Base-by-base conservation (phyloP, 92 coral and sea anemone species). In the Bergia sp. region DNA sequence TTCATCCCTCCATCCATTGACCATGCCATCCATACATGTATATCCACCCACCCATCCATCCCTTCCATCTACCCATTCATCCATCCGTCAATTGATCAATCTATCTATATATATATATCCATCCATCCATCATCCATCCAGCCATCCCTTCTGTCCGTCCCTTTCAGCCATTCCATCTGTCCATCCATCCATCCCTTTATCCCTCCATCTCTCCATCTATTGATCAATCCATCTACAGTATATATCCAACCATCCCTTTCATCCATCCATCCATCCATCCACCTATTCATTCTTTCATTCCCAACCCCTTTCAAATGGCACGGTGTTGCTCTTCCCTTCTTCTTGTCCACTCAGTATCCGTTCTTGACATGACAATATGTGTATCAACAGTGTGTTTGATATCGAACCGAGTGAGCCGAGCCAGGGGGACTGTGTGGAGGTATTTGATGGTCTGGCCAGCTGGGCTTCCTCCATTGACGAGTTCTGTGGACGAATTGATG, bases 391-490 rank as follows among this genome's bases (percentile, higher is more conserved):
- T 36, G 82, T 20, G 5, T 86, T 91, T 45, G 83, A 91, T 23
- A 39, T 84, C 7, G 89, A 86, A 10, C 82, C 75, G 53, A 90
- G 91, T 50, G 84, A 77, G 11, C 89, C 94, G 53, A 90, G 91
- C 7, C 86, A 82, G 65, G 80, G 85, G 43, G 99, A 96, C 83
- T 90, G 91, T 81, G 95, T 96, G 37, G 83, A 93, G 41, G 92
- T 97, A 16, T 92, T 77, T 65, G 93, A 97, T 85, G 99, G 99
- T 39, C 73, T 92, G 20, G 94, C 98, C 2, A 91, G 98, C 86
- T 97, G 99, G 99, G 90, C 97, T 7, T 88, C 90, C 3, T 36
- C 81, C 0, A 91, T 89, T 11, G 90, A 93, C 1, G 91, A 90
- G 7, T 90, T 92, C 86, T 97, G 99, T 77, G 99, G 97, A 44